Base-by-base conservation (phyloP, 2,888 invertebrate species). In the Xanthia icteritia region DNA sequence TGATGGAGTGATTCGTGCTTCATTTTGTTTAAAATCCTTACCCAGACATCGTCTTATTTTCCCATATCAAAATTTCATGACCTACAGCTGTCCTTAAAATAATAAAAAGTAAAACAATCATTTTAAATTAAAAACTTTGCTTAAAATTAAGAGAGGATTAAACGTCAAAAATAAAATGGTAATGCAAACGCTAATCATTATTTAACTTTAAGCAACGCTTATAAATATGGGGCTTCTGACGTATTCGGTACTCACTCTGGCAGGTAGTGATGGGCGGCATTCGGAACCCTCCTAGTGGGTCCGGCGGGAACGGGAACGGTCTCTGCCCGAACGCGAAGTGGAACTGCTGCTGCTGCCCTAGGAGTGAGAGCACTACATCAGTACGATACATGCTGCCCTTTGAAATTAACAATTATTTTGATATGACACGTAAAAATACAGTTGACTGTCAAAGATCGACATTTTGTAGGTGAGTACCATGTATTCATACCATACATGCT, bases 291-390 rank as follows among this genome's bases (percentile, higher is more conserved):
- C 98, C 98, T 68, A 99, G 97, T 61, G 98, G 98, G 95, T 98
- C 98, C 77, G 98, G 98, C 87, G 98, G 98, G 92, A 99, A 98
- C 79, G 98, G 98, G 94, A 98, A 98, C 74, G 98, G 98, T 85
- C 98, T 97, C 94, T 98, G 98, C 63, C 98, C 98, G 89, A 98
- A 98, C 91, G 98, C 98, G 96, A 99, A 99, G 97, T 99, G 99
- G 96, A 99, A 99, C 97, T 99, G 99, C 97, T 99, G 99, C 97
- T 99, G 99, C 96, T 98, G 98, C 97, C 99, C 99, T 99, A 98
- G 97, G 97, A 98, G 98, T 96, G 98, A 98, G 96, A 98, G 97
- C 98, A 98, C 98, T 98, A 97, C 95, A 97, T 96, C 96, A 97
- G 97, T 97, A 97, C 95, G 96, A 93, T 95, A 96, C 94, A 88